Evolutionary conservation across 2,113 vertebrate species (phyloP), one percentile per base, ranked within the genome.

Genomic region (Lepidiolamprologus cunningtoni): DNA sequence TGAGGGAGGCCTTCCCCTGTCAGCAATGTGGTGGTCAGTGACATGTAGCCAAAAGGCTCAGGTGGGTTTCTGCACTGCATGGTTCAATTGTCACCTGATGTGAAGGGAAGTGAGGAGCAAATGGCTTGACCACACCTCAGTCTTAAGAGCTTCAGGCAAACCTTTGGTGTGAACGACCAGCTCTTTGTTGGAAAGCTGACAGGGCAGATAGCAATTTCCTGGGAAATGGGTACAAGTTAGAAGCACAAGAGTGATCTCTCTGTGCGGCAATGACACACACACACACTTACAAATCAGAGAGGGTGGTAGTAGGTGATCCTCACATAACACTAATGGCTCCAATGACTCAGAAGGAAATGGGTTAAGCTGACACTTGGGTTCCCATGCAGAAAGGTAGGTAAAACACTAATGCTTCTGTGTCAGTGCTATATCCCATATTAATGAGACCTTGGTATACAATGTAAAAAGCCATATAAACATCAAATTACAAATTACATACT

Each of bases 181-280:
- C 28, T 86, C 79, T 87, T 84, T 88, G 89, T 89, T 81, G 4
- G 14, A 66, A 71, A 80, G 26, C 85, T 87, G 89, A 92, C 86
- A 81, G 81, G 26, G 53, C 61, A 83, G 90, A 94, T 81, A 86
- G 66, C 28, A 80, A 89, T 81, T 82, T 91, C 87, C 88, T 89
- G 88, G 71, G 87, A 92, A 90, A 88, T 50, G 14, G 45, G 52
- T 54, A 35, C n/a, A 66, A 3, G 33, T 82, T 82, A 17, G 68
- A 82, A 19, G 23, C 42, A 68, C 9, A 57, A 82, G 83, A 89
- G 78, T 13, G 28, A 84, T 55, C 26, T 57, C 31, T 26, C 19
- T 45, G 52, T 35, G 54, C n/a, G 45, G 19, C 17, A 55, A 63
- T 66, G 31, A 35, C 31, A 66, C 19, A 61, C 78, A 50, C 53